Evolutionary conservation across 2,113 vertebrate species (phyloP), one percentile per base, ranked within the genome.

Genomic region (Brevimyrus niger): DNA sequence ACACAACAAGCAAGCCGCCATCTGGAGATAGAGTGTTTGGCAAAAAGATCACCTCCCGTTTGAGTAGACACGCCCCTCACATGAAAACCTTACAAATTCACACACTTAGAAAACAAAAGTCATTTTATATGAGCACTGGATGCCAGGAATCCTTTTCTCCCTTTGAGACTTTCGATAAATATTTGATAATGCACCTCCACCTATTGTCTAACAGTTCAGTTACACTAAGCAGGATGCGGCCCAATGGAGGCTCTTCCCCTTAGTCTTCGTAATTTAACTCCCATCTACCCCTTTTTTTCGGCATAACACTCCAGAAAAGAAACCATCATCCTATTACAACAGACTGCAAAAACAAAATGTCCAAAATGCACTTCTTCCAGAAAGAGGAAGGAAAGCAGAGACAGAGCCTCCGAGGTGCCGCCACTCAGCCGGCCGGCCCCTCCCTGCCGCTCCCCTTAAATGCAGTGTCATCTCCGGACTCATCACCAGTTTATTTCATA

Each of bases 151-250:
- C 31, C 9, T 82, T 42, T 82, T 44, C 42, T 44, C 4, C 19
- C 38, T 31, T 42, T 82, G 76, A 82, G 76, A 82, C 76, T 38
- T 38, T 6, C 21, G 44, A 47, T 86, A 86, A 86, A 86, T 86
- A 86, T 50, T 86, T 86, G 11, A 86, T 48, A 50, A 50, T n/a
- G 46, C 84, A 13, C 84, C 42, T 44, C 27, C 47, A 47, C 23
- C n/a, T 86, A 86, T 86, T 86, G 84, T 86, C 44, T 86, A 86
- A 51, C 85, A 86, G 48, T 38, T 46, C n/a, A 35, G 85, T 50
- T 27, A 35, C 50, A 15, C 85, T 53, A 31, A 86, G 80, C 80
- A 47, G 21, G 80, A 83, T 46, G 80, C 38, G 21, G 21, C 44
- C 55, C 80, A 5, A 15, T 21, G 9, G 42, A 83, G 19, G 80